Evolutionary conservation across 2,113 vertebrate species (phyloP).

Genomic region (Vombatus ursinus): DNA sequence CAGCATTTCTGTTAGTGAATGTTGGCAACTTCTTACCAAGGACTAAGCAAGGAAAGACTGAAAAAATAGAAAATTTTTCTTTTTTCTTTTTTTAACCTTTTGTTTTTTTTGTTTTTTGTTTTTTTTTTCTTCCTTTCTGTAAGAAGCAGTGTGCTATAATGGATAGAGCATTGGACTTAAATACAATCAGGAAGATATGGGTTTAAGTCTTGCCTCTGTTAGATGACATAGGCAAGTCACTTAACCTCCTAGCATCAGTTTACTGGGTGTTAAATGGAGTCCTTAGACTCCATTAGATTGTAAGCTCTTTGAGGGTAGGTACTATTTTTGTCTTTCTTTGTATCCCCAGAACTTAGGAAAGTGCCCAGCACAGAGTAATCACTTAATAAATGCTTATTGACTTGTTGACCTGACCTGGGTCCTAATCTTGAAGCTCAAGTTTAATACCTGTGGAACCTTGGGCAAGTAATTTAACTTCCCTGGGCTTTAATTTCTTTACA

Average conservation of each 20-base stretch:
- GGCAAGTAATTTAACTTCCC: not conserved
- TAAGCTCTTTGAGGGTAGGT: not conserved
- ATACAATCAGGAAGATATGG: not conserved
- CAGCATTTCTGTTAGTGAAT: not conserved
- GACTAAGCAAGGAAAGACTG: not conserved
- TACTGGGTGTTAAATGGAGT: not conserved
- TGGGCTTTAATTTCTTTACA: not conserved
- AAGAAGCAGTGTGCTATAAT: not conserved
- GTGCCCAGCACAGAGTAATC: not conserved
- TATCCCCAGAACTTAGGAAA: not conserved
- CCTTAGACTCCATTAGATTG: not conserved
- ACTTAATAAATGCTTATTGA: not conserved
- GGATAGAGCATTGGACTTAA: not conserved
- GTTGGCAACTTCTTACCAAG: constrained; percentile 41
- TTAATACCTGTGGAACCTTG: not conserved
- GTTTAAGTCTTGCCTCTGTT: not conserved
- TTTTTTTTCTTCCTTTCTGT: not conserved
- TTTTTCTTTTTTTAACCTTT: too few relatives aligned
- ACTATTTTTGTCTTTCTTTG: not conserved
- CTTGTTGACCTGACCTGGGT: not conserved
- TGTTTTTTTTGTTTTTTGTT: not conserved
- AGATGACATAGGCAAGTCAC: not conserved
- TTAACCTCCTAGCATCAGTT: not conserved
- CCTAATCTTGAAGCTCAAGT: not conserved
- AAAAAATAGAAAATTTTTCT: constrained; percentile 24